Conservation (phyloP, 1,140 invertebrate genomes). For the Papilio aristodemus region DNA sequence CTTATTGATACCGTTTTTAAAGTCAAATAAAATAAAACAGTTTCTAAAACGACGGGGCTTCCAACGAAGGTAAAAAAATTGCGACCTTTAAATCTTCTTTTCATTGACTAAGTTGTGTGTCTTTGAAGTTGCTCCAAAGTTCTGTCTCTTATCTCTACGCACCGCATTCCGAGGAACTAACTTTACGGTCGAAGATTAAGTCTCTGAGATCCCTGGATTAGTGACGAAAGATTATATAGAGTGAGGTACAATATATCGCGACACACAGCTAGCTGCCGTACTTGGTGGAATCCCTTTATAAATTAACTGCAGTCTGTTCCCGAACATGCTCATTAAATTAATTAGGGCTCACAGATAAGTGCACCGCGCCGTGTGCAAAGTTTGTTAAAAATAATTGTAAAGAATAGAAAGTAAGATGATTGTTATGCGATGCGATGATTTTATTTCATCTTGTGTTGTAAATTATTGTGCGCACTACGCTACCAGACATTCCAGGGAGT, state of each 20-base stretch:
- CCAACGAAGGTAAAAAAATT: not conserved
- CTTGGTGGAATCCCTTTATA: not conserved
- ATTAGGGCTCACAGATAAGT: not conserved
- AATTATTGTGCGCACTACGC: no score
- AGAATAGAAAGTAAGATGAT: no score
- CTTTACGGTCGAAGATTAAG: conserved; percentile 7
- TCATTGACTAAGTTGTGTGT: not conserved
- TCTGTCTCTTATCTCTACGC: not conserved
- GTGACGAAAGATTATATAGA: not conserved
- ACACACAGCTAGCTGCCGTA: not conserved
- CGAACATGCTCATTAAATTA: conserved; percentile 12
- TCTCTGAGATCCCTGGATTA: not conserved
- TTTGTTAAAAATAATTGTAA: not conserved
- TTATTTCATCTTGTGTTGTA: no score
- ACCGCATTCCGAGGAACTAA: not conserved
- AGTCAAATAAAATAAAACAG: not conserved
- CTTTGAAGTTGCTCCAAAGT: not conserved
- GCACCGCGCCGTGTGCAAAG: not conserved
- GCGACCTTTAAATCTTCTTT: not conserved
- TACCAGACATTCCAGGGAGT: no score
- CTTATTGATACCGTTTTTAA: no score
- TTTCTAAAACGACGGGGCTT: not conserved
- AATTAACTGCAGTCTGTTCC: not conserved
- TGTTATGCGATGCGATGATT: not conserved
- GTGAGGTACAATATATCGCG: not conserved